Evolutionary conservation across 2,797 vertebrate species (phyloP).

Genomic region (Hydrolagus colliei): DNA sequence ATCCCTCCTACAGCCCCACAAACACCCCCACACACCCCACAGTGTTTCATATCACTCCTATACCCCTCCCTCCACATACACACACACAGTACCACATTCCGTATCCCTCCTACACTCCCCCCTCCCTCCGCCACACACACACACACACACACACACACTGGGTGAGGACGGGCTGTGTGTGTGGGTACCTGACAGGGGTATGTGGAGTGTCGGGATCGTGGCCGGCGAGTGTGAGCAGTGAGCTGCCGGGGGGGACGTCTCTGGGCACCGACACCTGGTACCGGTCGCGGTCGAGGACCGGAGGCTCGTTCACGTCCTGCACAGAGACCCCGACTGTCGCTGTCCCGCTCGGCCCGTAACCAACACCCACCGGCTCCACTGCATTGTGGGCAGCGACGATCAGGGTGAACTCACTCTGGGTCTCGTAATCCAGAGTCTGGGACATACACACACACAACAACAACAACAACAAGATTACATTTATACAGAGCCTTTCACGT

Average conservation of each 20-base stretch:
- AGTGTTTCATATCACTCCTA: neutral
- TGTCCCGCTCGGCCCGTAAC: slow-evolving; percentile 65
- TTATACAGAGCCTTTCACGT: no score
- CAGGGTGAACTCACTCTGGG: slow-evolving; percentile 63
- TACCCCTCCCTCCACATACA: slow-evolving; percentile 17
- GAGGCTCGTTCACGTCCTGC: slow-evolving; percentile 62
- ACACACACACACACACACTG: no score
- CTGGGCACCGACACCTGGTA: slow-evolving; percentile 68
- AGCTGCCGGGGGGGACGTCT: slow-evolving; percentile 60
- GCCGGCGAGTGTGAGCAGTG: slow-evolving; percentile 66
- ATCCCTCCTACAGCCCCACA: neutral
- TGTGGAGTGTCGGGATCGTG: slow-evolving; percentile 56
- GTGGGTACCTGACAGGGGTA: slow-evolving; percentile 30
- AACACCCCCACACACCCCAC: slow-evolving; percentile 19
- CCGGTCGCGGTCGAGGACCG: slow-evolving; percentile 60
- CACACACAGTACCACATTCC: slow-evolving; percentile 10
- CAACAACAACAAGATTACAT: no score
- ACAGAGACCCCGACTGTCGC: slow-evolving; percentile 69
- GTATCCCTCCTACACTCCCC: neutral
- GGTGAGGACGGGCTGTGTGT: neutral
- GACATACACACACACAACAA: neutral
- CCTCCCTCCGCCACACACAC: no score
- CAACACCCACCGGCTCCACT: slow-evolving; percentile 61
- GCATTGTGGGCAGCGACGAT: slow-evolving; percentile 64
- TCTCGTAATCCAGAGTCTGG: slow-evolving; percentile 74